phyloP scores from a whole-genome alignment of 2,113 vertebrate genomes.

The Saguinus imperator region DNA sequence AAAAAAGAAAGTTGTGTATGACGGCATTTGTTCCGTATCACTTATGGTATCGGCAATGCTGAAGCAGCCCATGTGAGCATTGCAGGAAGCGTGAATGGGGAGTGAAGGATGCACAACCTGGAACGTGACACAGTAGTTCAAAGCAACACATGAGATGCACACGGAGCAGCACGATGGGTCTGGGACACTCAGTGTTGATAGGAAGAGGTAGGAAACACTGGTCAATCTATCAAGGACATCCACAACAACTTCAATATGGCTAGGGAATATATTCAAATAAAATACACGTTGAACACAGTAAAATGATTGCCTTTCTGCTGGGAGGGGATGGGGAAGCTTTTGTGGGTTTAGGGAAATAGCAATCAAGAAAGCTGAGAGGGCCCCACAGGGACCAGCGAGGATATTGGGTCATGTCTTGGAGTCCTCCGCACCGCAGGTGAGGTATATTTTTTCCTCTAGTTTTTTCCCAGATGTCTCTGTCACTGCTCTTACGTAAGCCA shows the following conservation, averaged over 20 bases:
- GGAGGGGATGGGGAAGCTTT: background rate
- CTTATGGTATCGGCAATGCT: background rate
- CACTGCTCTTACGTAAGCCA: background rate
- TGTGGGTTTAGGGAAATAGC: background rate
- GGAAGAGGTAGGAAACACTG: background rate
- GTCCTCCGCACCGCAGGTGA: background rate
- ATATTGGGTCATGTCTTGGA: background rate
- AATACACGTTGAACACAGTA: background rate
- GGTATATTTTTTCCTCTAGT: background rate
- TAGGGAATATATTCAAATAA: background rate
- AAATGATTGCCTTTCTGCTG: background rate
- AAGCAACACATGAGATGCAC: background rate
- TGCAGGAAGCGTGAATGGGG: background rate
- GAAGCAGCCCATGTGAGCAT: background rate
- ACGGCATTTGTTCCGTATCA: too few relatives aligned
- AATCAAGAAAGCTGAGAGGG: background rate
- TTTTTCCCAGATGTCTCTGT: background rate
- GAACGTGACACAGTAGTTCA: background rate
- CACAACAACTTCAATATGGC: background rate
- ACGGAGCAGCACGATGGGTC: background rate
- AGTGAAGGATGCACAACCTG: background rate
- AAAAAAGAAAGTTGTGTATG: background rate
- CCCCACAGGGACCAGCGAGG: background rate
- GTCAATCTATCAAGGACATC: background rate
- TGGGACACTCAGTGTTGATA: background rate